Conservation (phyloP, 2,888 invertebrate species). For the Agriopis marginaria region DNA sequence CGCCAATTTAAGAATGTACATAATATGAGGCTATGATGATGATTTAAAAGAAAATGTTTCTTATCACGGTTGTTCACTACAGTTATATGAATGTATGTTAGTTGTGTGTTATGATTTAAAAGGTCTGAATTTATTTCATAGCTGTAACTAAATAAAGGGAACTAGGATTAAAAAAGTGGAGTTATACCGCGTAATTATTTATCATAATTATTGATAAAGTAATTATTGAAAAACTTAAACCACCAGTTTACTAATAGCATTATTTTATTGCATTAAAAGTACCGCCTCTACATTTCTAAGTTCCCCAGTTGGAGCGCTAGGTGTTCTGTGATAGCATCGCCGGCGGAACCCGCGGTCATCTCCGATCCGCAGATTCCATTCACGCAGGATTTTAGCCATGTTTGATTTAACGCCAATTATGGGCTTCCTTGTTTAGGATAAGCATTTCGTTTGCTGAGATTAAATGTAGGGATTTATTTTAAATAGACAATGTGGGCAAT, state of each 20-base stretch:
- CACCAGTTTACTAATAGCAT: background rate
- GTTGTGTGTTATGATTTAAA: too few relatives aligned
- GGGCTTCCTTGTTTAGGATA: conserved; percentile 76
- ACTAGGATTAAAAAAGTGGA: too few relatives aligned
- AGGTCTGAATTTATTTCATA: too few relatives aligned
- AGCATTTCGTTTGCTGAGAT: conserved; percentile 29
- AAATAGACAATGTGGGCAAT: conserved; percentile 10
- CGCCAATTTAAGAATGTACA: too few relatives aligned
- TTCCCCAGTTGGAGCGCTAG: conserved; percentile 65
- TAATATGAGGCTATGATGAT: too few relatives aligned
- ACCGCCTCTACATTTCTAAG: conserved; percentile 39
- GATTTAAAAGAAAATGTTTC: too few relatives aligned
- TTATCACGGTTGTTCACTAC: too few relatives aligned
- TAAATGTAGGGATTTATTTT: conserved; percentile 25
- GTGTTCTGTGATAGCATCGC: conserved; percentile 81
- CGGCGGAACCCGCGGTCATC: conserved; percentile 81
- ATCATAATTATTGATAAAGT: too few relatives aligned
- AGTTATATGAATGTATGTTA: too few relatives aligned
- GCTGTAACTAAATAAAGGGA: too few relatives aligned
- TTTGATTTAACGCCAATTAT: conserved; percentile 86
- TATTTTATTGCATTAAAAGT: background rate
- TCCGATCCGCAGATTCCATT: conserved; percentile 83
- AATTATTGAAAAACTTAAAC: background rate
- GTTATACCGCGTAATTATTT: too few relatives aligned
- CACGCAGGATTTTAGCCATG: conserved; percentile 83